Evolutionary conservation across 2,113 vertebrate species (phyloP).

Genomic region (Papio anubis): DNA sequence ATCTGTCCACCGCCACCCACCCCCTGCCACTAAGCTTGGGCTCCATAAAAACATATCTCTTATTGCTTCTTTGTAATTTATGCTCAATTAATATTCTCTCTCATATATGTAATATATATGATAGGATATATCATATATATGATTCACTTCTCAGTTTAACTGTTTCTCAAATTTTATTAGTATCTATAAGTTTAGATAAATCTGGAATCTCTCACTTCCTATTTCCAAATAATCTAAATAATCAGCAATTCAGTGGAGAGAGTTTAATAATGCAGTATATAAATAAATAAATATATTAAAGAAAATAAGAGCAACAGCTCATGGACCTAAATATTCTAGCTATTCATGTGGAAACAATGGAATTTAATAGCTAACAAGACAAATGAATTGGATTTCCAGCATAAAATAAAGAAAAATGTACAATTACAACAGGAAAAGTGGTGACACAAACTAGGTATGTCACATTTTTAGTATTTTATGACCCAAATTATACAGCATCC

Average conservation of each 20-base stretch:
- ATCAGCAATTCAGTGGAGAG: neutral
- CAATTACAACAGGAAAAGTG: neutral
- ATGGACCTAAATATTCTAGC: neutral
- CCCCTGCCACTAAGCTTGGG: neutral
- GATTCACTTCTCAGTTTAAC: neutral
- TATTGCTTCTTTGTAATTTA: neutral
- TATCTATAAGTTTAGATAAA: neutral
- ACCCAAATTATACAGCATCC: neutral
- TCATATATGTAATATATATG: neutral
- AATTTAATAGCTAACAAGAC: neutral
- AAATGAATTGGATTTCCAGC: neutral
- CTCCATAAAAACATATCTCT: neutral
- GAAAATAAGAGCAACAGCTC: neutral
- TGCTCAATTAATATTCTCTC: neutral
- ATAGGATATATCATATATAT: neutral
- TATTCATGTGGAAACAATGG: neutral
- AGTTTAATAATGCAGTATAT: neutral
- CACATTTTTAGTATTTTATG: neutral
- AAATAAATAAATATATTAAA: neutral
- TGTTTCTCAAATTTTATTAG: neutral
- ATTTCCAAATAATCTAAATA: slow-evolving; percentile 16
- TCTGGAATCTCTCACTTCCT: neutral
- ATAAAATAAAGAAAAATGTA: neutral
- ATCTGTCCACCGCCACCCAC: accelerated
- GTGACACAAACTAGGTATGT: neutral